Base-by-base conservation (phyloP, 1,140 invertebrate species). In the Aphaenogaster floridana region DNA sequence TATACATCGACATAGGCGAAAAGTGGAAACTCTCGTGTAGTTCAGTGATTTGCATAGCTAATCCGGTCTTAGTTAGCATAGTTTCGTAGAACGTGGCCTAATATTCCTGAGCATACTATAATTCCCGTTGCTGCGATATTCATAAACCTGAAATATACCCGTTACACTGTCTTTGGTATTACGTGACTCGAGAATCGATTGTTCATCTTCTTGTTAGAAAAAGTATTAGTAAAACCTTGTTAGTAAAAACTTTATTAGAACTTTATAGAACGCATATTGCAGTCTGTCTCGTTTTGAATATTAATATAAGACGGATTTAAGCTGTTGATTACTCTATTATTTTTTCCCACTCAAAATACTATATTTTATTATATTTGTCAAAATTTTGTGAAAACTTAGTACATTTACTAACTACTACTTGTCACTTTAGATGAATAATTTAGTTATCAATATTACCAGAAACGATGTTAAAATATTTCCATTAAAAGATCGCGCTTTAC, bases 11-110 rank as follows among this genome's bases (percentile, higher is more conserved):
- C 48, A 45, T 28, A 57, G 28, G 3, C 54, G 54, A 85, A 69
- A 50, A 88, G 79, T 64, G 48, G 36, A 3, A 78, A 52, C 52
- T 78, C 45, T 42, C 42, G 13, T 9, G 45, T 59, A 80, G 48
- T 66, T 90, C 80, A 84, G 74, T 74, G 61, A 88, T 88, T 86
- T 88, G 68, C 69, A 81, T 90, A 59, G 74, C 39, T 78, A 81
- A 86, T 88, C 39, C 28, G 17, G 28, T 48, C 63, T 36, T 59
- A 52, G 57, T 36, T 50, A 59, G 50, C 78, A 86, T 83, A 86
- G 57, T 52, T 87, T 34, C 36, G 13, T 61, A 13, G 42, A 77
- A n/a, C 68, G 78, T n/a, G 28, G 39, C 34, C 50, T 59, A 77
- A 86, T 78, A 89, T 84, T 59, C 15, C 57, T 21, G 34, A 8